A percentile compares a stretch with the other conserved stretches of the same genome.
phyloP scores from a whole-genome alignment of 2,888 invertebrate genomes.

The Globia sparganii region DNA sequence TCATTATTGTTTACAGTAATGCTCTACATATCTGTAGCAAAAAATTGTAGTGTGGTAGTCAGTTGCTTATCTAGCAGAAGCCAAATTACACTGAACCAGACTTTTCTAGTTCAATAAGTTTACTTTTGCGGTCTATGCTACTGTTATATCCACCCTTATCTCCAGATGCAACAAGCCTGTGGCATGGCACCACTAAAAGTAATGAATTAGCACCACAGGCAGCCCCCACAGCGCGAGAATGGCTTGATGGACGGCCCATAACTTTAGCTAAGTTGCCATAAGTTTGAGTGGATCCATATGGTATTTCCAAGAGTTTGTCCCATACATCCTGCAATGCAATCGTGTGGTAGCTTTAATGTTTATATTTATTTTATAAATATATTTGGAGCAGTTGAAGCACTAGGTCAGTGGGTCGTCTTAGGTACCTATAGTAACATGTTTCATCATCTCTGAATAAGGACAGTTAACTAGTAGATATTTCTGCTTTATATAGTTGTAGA shows the following conservation, averaged over 20 bases:
- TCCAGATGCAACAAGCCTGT: conserved; percentile 79
- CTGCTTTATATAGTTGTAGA: not conserved
- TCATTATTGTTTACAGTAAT: not conserved
- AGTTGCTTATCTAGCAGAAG: not conserved
- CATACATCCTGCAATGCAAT: conserved; percentile 80
- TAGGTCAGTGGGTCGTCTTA: too few relatives aligned
- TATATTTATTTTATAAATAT: not conserved
- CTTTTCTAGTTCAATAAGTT: conserved; percentile 87
- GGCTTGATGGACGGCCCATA: conserved; percentile 79
- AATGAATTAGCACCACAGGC: conserved; percentile 85
- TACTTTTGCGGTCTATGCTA: conserved; percentile 88
- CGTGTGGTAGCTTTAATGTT: conserved; percentile 5
- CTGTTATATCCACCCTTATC: conserved; percentile 86
- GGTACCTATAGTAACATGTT: too few relatives aligned
- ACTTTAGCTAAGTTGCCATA: conserved; percentile 83
- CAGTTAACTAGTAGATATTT: not conserved
- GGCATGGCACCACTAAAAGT: conserved; percentile 84
- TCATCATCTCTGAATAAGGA: not conserved
- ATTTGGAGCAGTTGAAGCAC: not conserved
- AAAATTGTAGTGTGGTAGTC: not conserved
- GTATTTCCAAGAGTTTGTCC: conserved; percentile 79
- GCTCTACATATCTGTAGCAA: too few relatives aligned
- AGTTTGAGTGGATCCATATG: conserved; percentile 82
- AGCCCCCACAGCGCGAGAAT: conserved; percentile 83
- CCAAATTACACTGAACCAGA: conserved; percentile 62